Evolutionary conservation across 2,888 invertebrate genomes (phyloP).

Genomic region (Ectemnius lituratus): DNA sequence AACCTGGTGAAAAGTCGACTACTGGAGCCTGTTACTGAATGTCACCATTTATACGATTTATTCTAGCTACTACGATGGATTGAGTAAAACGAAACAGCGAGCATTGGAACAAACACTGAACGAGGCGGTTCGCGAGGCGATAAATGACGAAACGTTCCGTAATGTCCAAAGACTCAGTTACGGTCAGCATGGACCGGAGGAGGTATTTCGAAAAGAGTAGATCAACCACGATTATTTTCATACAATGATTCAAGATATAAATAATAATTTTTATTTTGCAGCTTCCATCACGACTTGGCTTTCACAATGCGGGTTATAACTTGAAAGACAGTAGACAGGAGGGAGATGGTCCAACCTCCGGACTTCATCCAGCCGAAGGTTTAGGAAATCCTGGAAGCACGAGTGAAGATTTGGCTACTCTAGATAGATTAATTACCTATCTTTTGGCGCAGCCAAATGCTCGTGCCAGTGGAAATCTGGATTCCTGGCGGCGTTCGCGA

Average conservation of each 20-base stretch:
- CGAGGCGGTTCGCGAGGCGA: conserved; percentile 83
- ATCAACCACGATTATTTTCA: conserved; percentile 59
- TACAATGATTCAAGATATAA: too few species aligned
- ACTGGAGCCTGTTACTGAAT: too few species aligned
- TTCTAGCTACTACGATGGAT: conserved; percentile 79
- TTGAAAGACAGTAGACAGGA: conserved; percentile 19
- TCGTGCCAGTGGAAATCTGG: conserved; percentile 55
- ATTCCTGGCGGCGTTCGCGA: conserved; percentile 69
- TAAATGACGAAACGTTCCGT: conserved; percentile 84
- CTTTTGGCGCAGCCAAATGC: conserved; percentile 79
- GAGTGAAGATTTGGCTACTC: conserved; percentile 81
- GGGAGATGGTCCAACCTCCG: conserved; percentile 16
- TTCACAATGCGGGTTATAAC: conserved; percentile 43
- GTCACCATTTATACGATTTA: not conserved
- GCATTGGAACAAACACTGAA: conserved; percentile 82
- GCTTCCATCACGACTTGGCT: conserved; percentile 68
- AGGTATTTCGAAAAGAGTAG: conserved; percentile 77
- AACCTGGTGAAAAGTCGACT: too few species aligned
- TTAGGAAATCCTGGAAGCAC: conserved; percentile 62
- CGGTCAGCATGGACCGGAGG: conserved; percentile 84
- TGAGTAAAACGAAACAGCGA: conserved; percentile 76
- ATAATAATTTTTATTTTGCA: conserved; percentile 32
- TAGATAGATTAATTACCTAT: conserved; percentile 83
- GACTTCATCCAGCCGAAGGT: conserved; percentile 72
- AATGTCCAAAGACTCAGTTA: conserved; percentile 87